These are phyloP conservation scores for Marcusenius ussheri DNA, from an alignment of 2,113 vertebrate species.

Conservation along the genomic window DNA sequence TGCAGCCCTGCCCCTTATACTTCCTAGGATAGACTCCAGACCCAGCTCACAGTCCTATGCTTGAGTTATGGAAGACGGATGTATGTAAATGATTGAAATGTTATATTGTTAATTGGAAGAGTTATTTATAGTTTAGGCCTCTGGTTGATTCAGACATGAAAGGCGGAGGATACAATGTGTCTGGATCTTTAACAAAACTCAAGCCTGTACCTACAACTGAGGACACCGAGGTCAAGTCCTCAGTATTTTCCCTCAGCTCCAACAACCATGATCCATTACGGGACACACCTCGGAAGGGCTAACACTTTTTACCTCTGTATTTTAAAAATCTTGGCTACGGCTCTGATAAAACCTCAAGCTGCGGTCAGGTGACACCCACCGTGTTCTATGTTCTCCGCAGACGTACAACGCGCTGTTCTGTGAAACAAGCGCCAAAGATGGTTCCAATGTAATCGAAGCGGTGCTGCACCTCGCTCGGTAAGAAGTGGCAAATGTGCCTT, in stretches of 20 bases:
- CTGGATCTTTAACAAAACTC: not conserved
- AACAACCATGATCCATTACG: too few species aligned
- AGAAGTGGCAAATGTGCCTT: conserved; percentile 17
- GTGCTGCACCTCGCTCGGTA: conserved; percentile 89
- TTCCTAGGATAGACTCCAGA: not conserved
- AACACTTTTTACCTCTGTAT: too few species aligned
- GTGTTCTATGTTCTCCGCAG: conserved; percentile 49
- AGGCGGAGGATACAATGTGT: not conserved
- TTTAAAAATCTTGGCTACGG: too few species aligned
- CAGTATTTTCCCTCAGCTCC: too few species aligned
- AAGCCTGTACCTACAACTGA: not conserved
- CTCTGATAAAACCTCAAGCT: not conserved
- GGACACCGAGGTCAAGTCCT: too few species aligned
- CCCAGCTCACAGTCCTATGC: not conserved
- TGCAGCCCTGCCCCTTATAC: not conserved
- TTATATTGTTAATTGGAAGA: not conserved
- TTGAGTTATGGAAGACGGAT: not conserved
- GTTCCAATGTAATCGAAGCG: conserved; percentile 79
- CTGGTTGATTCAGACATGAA: not conserved
- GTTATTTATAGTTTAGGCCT: not conserved
- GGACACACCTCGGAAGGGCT: too few species aligned
- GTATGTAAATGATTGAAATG: not conserved
- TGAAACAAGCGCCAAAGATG: conserved; percentile 88
- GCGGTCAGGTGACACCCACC: not conserved
- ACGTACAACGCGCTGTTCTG: conserved; percentile 78